A percentile compares a stretch with the other conserved stretches of the same genome.
These are phyloP conservation scores for Eurystomus gularis DNA, from an alignment of 2,113 vertebrate species.

Conservation along the genomic window DNA sequence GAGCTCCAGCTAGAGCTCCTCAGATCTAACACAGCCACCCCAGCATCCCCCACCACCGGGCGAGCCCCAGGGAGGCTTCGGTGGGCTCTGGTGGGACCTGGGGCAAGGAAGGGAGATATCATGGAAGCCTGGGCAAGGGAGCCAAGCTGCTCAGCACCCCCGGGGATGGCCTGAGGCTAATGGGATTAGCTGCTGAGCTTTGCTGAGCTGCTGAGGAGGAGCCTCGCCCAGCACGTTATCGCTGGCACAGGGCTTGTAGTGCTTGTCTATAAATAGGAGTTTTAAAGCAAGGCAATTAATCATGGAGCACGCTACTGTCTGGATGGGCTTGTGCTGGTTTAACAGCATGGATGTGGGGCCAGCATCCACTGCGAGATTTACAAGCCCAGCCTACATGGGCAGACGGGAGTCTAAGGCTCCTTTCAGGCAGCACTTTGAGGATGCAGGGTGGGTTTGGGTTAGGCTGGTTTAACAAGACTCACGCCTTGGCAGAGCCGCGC, in stretches of 20 bases:
- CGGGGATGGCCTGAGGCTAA: rapidly evolving
- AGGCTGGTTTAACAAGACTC: neutral
- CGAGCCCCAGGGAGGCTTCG: neutral
- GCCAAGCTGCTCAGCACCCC: neutral
- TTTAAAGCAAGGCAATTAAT: conserved; percentile 49
- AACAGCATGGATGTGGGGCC: rapidly evolving
- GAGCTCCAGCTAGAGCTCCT: rapidly evolving
- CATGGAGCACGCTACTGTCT: neutral
- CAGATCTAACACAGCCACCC: neutral
- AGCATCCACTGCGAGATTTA: neutral
- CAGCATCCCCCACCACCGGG: rapidly evolving
- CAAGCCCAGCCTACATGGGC: neutral
- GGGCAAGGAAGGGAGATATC: neutral
- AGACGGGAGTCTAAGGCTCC: neutral
- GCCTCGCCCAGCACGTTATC: neutral
- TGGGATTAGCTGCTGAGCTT: neutral
- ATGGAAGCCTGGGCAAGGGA: rapidly evolving
- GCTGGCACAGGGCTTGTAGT: neutral
- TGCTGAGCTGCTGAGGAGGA: neutral
- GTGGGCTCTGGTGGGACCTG: rapidly evolving
- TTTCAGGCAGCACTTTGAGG: neutral
- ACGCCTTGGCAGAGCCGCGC: rapidly evolving
- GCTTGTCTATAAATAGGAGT: conserved; percentile 41
- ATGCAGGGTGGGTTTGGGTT: neutral
- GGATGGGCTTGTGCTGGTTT: neutral